Evolutionary conservation across 2,888 invertebrate species (phyloP).

Genomic region (Melolontha melolontha): DNA sequence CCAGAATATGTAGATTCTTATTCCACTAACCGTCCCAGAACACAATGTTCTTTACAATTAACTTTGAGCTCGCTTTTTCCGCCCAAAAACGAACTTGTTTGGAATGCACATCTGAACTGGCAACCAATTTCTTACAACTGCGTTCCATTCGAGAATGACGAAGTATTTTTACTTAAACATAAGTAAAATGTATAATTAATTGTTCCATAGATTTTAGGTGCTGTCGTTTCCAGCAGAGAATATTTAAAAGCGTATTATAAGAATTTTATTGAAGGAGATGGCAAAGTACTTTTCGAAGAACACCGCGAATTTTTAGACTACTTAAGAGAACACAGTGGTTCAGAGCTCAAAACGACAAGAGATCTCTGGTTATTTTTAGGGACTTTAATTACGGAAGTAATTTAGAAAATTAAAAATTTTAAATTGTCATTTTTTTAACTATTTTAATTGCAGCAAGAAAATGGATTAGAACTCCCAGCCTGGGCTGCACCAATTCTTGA

Average conservation of each 20-base stretch:
- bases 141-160: background rate
- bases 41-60: constrained; percentile 38
- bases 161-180: background rate
- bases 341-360: constrained; percentile 14
- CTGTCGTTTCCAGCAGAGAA: background rate
- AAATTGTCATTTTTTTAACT: background rate
- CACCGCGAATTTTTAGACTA: constrained; percentile 18
- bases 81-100: constrained; percentile 23
- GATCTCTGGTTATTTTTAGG: constrained; percentile 17
- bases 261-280: constrained; percentile 19
- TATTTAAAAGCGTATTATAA: constrained; percentile 14
- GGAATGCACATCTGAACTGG: constrained; percentile 34
- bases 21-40: constrained; percentile 28
- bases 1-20: constrained; percentile 26
- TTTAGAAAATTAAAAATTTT: background rate
- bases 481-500: constrained; percentile 2
- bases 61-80: constrained; percentile 38
- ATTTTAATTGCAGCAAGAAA: constrained; percentile 1
- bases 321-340: constrained; percentile 26
- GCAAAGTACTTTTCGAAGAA: constrained; percentile 11
- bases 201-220: constrained; percentile 16
- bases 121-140: constrained; percentile 12
- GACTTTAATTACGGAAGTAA: constrained; percentile 32
- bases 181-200: background rate
- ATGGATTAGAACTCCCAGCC: constrained; percentile 9